Base-by-base conservation (phyloP, 2,888 invertebrate genomes). In the Catocala nupta region DNA sequence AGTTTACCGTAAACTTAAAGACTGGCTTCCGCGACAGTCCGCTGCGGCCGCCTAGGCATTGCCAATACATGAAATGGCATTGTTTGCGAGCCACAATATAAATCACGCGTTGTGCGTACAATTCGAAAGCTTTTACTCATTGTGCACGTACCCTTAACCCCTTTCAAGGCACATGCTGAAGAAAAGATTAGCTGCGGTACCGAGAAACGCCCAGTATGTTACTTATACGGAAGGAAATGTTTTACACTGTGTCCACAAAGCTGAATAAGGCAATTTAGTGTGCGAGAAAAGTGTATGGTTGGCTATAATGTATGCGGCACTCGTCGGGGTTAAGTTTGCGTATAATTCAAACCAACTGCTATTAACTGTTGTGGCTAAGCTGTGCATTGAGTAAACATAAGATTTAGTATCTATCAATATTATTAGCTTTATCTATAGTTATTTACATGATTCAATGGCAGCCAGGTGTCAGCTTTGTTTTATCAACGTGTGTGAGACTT, bases 21-120 rank as follows among this genome's bases (percentile, higher is more conserved):
- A 75, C 81, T 76, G 77, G 90, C 91, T 91, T 90, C 92, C 90
- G 91, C 87, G 81, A 82, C 87, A 72, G 75, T 81, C 77, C 65
- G 77, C 75, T 87, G 86, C 78, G 83, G 81, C 84, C 70, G 78
- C 78, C 77, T 73, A 55, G 63, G 66, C 74, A 77, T 80, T 81
- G 83, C 82, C 82, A 86, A 84, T 84, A 80, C 78, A 74, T 77
- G 78, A 81, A 86, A 86, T 86, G 84, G 88, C 84, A 91, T 93
- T 93, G 91, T 91, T 88, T 87, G 85, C 73, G 84, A 80, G 91
- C 93, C 93, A 80, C 93, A 92, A 88, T 86, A 91, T 93, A 93
- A 93, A 93, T 93, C 93, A 93, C 76, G 78, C 73, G 71, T 59
- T 78, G 74, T 78, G 74, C 78, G 75, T 81, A 72, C 73, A 67